Conservation (phyloP, 2,113 vertebrate genomes). For the Rissa tridactyla region DNA sequence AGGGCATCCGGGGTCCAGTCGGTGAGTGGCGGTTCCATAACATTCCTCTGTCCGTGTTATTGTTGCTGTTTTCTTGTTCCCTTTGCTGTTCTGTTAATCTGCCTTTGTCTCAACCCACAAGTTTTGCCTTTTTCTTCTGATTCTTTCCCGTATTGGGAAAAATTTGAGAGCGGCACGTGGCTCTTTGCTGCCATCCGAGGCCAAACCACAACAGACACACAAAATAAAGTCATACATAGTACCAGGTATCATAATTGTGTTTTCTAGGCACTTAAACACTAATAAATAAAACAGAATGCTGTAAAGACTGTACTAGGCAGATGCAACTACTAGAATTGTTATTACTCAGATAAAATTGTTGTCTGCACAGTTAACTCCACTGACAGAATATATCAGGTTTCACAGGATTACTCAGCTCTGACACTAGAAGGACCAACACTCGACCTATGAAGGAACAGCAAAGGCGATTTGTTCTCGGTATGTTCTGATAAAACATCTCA, state of each 20-base stretch:
- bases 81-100: no score
- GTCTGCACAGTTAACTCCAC: neutral
- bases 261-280: neutral
- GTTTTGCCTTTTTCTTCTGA: no score
- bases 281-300: neutral
- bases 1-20: no score
- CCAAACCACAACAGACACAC: neutral
- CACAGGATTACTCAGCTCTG: neutral
- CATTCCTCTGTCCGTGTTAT: no score
- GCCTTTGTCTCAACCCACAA: no score
- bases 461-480: neutral
- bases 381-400: neutral
- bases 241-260: neutral
- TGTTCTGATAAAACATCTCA: neutral
- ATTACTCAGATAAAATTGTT: neutral
- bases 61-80: no score
- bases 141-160: no score
- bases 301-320: neutral
- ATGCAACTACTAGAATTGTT: neutral
- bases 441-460: neutral
- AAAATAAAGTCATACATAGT: neutral
- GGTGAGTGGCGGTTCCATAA: no score
- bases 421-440: neutral
- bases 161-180: no score
- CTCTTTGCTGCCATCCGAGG: no score